phyloP scores from a whole-genome alignment of 2,797 vertebrate species.

The Oophaga sylvatica region DNA sequence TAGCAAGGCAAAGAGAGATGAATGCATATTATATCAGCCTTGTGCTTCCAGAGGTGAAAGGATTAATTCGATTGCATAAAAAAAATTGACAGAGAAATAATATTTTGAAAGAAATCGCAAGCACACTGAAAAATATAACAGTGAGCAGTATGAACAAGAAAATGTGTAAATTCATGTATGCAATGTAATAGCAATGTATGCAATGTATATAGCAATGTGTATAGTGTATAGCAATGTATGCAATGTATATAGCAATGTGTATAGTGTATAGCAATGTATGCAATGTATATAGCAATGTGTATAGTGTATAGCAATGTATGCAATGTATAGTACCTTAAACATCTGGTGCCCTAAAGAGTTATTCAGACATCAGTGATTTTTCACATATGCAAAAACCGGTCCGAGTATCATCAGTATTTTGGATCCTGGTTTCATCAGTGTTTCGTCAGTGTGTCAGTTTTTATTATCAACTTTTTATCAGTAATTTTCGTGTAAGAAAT shows the following conservation, averaged over 20 bases:
- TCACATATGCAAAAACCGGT: too few species aligned
- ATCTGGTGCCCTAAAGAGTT: background rate
- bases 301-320: background rate
- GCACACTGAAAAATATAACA: background rate
- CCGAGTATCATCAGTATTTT: too few species aligned
- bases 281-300: too few species aligned
- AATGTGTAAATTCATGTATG: background rate
- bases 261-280: too few species aligned
- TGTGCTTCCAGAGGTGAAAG: constrained; percentile 35
- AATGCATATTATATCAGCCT: constrained; percentile 44
- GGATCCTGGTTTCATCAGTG: too few species aligned
- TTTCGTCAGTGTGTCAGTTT: too few species aligned
- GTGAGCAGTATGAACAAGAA: background rate
- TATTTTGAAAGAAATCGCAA: constrained; percentile 3
- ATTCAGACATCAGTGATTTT: too few species aligned
- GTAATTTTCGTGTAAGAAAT: too few species aligned
- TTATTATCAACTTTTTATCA: too few species aligned
- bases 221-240: too few species aligned
- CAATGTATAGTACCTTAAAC: background rate
- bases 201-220: too few species aligned
- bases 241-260: too few species aligned
- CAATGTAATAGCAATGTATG: background rate
- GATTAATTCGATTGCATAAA: constrained; percentile 48
- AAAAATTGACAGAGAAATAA: constrained; percentile 33
- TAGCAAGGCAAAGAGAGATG: constrained; percentile 54